Evolutionary conservation across 1,140 invertebrate genomes (phyloP).

Genomic region (Asobara japonica): DNA sequence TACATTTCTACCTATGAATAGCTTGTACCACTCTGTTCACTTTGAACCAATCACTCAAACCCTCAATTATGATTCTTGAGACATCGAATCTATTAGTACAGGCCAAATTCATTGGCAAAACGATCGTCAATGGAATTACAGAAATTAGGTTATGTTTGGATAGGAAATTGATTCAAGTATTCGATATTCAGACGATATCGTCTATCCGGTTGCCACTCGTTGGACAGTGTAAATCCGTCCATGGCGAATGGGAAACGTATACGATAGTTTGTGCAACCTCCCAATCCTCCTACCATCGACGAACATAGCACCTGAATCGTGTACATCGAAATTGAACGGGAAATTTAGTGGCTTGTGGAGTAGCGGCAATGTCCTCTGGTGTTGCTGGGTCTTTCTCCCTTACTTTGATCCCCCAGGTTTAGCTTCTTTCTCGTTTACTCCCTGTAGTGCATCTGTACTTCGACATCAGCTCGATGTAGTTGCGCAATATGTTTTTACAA

Average conservation of each 20-base stretch:
- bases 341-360: slow-evolving; percentile 61
- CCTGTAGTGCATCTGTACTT: not conserved
- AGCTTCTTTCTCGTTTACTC: slow-evolving; percentile 26
- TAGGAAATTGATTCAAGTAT: slow-evolving; percentile 18
- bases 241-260: slow-evolving; percentile 1
- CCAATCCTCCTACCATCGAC: slow-evolving; percentile 4
- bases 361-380: slow-evolving; percentile 48
- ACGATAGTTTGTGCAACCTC: slow-evolving; percentile 12
- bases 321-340: slow-evolving; percentile 60
- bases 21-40: no score
- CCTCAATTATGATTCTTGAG: not conserved
- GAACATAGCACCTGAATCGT: slow-evolving; percentile 37
- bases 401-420: not conserved
- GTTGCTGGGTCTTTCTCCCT: slow-evolving; percentile 22
- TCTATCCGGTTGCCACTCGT: slow-evolving; percentile 6
- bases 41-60: not conserved
- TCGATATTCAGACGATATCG: slow-evolving; percentile 18
- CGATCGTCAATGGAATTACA: slow-evolving; percentile 13
- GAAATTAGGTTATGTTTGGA: slow-evolving; percentile 19
- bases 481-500: no score
- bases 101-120: not conserved
- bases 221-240: slow-evolving; percentile 16
- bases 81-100: not conserved
- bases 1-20: no score
- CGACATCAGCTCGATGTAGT: slow-evolving; percentile 20